A percentile compares a stretch with the other conserved stretches of the same genome.
Evolutionary conservation across 2,113 vertebrate species (phyloP).

Genomic region (Fregata magnificens): DNA sequence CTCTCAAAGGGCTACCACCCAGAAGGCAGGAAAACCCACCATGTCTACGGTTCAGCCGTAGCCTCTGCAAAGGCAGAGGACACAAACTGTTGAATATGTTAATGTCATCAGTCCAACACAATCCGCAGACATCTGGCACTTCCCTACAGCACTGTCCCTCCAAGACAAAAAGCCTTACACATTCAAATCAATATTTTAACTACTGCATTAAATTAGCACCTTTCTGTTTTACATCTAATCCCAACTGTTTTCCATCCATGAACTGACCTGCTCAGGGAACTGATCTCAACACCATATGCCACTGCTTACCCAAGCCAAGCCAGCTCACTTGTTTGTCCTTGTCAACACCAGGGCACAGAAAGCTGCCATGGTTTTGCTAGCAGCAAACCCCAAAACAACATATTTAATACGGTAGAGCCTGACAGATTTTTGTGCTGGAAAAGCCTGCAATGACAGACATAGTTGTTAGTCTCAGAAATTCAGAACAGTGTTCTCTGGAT

Average conservation of each 20-base stretch:
- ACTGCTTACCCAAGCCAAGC: neutral
- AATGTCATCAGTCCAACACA: neutral
- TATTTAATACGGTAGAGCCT: neutral
- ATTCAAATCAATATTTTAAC: slow-evolving; percentile 51
- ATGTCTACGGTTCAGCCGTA: neutral
- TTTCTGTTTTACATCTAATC: slow-evolving; percentile 28
- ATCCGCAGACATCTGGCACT: slow-evolving; percentile 29
- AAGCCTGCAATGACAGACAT: neutral
- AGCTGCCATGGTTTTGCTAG: neutral
- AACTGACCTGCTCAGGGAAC: neutral
- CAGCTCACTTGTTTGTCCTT: neutral
- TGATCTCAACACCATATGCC: slow-evolving; percentile 37
- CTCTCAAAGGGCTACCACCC: neutral
- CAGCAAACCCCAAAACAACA: neutral
- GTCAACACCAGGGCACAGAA: neutral
- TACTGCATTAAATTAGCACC: slow-evolving; percentile 39
- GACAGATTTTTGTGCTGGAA: neutral
- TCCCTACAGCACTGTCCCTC: neutral
- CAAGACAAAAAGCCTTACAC: slow-evolving; percentile 7
- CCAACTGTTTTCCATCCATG: slow-evolving; percentile 7
- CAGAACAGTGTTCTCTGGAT: neutral
- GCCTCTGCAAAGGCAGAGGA: neutral
- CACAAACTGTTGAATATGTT: neutral
- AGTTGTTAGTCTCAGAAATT: neutral
- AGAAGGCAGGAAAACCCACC: neutral